Evolutionary conservation across 2,113 vertebrate genomes (phyloP).

Genomic region (Psophia crepitans): DNA sequence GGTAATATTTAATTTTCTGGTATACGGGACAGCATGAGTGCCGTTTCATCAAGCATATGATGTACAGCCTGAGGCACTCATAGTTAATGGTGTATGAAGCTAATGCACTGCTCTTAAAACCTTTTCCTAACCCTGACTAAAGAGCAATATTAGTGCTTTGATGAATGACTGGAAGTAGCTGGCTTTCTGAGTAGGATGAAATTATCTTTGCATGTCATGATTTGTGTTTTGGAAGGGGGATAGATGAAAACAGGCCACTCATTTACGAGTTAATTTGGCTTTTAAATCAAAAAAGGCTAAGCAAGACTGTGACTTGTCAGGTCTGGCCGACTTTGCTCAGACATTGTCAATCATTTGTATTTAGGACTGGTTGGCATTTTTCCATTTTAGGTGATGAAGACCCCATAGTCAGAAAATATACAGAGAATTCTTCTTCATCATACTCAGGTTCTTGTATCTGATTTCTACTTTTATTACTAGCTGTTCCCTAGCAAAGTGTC

Average conservation of each 20-base stretch:
- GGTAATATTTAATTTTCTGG: not conserved
- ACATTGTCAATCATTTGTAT: not conserved
- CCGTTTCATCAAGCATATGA: not conserved
- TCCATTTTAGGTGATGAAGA: not conserved
- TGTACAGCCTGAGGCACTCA: not conserved
- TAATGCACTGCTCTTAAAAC: not conserved
- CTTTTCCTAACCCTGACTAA: not conserved
- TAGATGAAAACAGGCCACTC: not conserved
- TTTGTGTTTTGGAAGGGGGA: not conserved
- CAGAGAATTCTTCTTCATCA: not conserved
- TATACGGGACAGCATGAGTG: not conserved
- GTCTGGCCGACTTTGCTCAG: not conserved
- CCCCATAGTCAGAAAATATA: not conserved
- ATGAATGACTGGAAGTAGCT: not conserved
- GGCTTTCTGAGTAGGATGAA: not conserved
- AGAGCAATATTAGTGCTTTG: not conserved
- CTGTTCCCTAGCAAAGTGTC: not conserved
- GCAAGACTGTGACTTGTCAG: not conserved
- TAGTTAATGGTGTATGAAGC: not conserved
- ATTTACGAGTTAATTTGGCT: constrained; percentile 12
- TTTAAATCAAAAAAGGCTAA: not conserved
- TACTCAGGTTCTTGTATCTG: not conserved
- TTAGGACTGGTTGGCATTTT: not conserved
- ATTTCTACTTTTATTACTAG: not conserved
- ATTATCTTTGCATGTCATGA: not conserved